Evolutionary conservation across 2,797 vertebrate genomes (phyloP).

Genomic region (Dicrostonyx torquatus): DNA sequence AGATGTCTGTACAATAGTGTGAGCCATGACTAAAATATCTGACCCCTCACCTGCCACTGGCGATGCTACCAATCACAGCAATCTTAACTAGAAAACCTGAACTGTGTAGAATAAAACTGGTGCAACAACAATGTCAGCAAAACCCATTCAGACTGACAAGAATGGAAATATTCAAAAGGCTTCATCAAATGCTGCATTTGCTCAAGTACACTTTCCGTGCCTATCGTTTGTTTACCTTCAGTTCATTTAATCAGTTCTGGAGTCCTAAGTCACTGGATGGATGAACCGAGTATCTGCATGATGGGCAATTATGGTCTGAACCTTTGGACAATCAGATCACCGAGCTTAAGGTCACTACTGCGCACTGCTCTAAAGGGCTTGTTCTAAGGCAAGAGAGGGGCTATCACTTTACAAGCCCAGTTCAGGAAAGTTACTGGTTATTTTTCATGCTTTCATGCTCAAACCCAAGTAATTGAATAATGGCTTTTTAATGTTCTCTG

Average conservation of each 20-base stretch:
- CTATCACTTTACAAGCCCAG: background rate
- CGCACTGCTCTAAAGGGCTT: background rate
- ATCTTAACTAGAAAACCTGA: conserved; percentile 78
- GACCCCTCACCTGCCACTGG: conserved; percentile 79
- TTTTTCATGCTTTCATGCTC: conserved; percentile 22
- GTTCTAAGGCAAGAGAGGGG: conserved; percentile 2
- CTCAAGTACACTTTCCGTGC: background rate
- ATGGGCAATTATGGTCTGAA: background rate
- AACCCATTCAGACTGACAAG: conserved; percentile 57
- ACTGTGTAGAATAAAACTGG: conserved; percentile 50
- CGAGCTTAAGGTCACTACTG: background rate
- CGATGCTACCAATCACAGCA: conserved; percentile 69
- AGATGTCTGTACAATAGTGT: conserved; percentile 81
- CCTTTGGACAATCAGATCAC: background rate
- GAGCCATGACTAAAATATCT: conserved; percentile 78
- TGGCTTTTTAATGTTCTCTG: background rate
- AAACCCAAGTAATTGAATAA: conserved; percentile 1
- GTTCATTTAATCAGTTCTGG: background rate
- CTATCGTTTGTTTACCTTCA: background rate
- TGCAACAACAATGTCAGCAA: conserved; percentile 68
- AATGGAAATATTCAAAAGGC: conserved; percentile 55
- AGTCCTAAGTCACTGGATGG: conserved; percentile 24
- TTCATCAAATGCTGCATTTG: background rate
- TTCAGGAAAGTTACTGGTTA: conserved; percentile 19
- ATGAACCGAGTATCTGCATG: background rate